Percentiles rank a stretch among this genome's conserved stretches.
Conservation (phyloP, 2,113 vertebrate species). For the Rhineura floridana region DNA sequence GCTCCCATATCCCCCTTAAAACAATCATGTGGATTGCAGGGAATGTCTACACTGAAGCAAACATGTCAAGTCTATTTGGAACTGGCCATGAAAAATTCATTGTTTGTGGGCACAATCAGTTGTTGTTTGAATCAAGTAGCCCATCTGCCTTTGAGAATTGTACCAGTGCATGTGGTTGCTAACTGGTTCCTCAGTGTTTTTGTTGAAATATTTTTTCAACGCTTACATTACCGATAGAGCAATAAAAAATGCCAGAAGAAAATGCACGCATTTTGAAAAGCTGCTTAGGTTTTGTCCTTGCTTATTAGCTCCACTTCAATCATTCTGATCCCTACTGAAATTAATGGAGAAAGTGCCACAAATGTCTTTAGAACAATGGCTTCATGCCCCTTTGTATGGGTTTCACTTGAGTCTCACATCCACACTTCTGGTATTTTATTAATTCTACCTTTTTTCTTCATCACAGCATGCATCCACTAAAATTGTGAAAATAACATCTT, state of each 20-base stretch:
- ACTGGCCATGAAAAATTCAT: not conserved
- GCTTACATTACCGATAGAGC: fast-evolving
- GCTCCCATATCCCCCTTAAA: slow-evolving; percentile 3
- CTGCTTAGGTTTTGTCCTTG: slow-evolving; percentile 32
- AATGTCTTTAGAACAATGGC: slow-evolving; percentile 40
- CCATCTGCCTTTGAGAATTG: not conserved
- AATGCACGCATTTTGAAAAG: slow-evolving; percentile 42
- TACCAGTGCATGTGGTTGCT: not conserved
- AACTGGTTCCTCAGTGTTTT: not conserved
- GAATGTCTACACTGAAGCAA: not conserved
- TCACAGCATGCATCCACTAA: slow-evolving; percentile 46
- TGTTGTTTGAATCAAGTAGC: not conserved
- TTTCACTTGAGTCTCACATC: slow-evolving; percentile 43
- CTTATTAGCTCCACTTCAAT: slow-evolving; percentile 34
- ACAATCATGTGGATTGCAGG: slow-evolving; percentile 34
- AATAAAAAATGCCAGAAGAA: slow-evolving; percentile 43
- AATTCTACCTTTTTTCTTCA: slow-evolving; percentile 24
- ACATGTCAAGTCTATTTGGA: not conserved
- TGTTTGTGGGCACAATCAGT: not conserved
- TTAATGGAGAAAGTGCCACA: slow-evolving; percentile 50
- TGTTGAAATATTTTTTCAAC: not conserved
- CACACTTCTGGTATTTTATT: slow-evolving; percentile 53
- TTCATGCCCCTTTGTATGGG: slow-evolving; percentile 30
- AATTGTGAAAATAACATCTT: slow-evolving; percentile 54
- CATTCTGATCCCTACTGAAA: slow-evolving; percentile 35